Percentiles rank a stretch among this genome's conserved stretches.
Conservation (phyloP, 2,797 vertebrate species). For the Gorsachius magnificus region DNA sequence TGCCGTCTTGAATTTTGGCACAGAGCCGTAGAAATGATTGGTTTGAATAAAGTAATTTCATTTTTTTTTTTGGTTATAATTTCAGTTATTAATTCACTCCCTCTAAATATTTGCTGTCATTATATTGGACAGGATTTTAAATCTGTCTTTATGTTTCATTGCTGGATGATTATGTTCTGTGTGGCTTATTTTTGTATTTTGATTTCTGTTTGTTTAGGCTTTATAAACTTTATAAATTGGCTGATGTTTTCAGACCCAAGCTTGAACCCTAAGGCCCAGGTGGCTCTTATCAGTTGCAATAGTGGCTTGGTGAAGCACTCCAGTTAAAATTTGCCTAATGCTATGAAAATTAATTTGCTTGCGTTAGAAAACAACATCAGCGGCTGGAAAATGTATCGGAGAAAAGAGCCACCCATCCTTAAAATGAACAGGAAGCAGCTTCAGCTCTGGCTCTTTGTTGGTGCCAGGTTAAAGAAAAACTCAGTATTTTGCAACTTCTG, state of each 20-base stretch:
- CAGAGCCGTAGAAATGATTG: conserved; percentile 18
- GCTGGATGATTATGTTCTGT: neutral
- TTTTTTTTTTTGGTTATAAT: conserved; percentile 61
- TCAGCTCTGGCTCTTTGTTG: neutral
- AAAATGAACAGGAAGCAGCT: conserved; percentile 5
- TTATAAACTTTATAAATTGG: neutral
- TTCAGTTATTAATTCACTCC: conserved; percentile 54
- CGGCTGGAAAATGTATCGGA: conserved; percentile 38
- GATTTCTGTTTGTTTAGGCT: conserved; percentile 41
- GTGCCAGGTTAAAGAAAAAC: neutral
- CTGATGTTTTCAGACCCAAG: conserved; percentile 13
- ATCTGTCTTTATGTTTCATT: conserved; percentile 31
- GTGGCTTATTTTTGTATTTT: conserved; percentile 7
- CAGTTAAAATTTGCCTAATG: conserved; percentile 35
- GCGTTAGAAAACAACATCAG: conserved; percentile 19
- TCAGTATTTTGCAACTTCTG: neutral
- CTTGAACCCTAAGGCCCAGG: conserved; percentile 21
- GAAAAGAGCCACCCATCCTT: conserved; percentile 1
- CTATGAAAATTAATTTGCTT: conserved; percentile 35
- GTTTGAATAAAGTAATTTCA: conserved; percentile 73
- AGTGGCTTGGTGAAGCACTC: conserved; percentile 10
- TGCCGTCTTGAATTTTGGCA: conserved; percentile 49
- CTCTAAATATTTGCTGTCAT: conserved; percentile 15
- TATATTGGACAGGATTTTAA: conserved; percentile 9
- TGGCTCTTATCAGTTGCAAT: conserved; percentile 31